phyloP scores from a whole-genome alignment of 1,140 invertebrate genomes.

The Drosophila baimaii region DNA sequence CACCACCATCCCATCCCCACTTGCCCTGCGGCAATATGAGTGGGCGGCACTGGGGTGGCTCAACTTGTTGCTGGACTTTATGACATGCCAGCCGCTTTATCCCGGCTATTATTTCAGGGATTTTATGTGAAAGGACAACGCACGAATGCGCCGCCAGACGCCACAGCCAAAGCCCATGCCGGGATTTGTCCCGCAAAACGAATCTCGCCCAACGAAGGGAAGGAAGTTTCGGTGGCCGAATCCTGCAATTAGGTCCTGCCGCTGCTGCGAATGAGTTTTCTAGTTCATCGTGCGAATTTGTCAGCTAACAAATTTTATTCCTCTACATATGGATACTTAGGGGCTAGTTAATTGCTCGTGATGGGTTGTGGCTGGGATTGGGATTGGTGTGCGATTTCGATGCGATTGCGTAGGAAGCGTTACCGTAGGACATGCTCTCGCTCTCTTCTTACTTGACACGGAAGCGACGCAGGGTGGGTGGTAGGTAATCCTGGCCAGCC shows the following conservation, averaged over 20 bases:
- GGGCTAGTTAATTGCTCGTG: slow-evolving; percentile 46
- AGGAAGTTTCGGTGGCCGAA: slow-evolving; percentile 16
- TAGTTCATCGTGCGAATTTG: slow-evolving; percentile 42
- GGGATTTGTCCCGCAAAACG: slow-evolving; percentile 66
- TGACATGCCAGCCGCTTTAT: slow-evolving; percentile 72
- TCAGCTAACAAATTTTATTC: slow-evolving; percentile 68
- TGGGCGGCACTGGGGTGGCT: slow-evolving; percentile 44
- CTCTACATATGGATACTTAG: slow-evolving; percentile 55
- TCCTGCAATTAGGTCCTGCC: slow-evolving; percentile 54
- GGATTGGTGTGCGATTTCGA: too few relatives aligned
- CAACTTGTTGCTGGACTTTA: slow-evolving; percentile 80
- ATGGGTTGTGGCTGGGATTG: slow-evolving; percentile 33
- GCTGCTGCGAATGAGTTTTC: slow-evolving; percentile 35
- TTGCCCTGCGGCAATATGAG: slow-evolving; percentile 6
- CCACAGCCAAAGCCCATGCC: slow-evolving; percentile 18
- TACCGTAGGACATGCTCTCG: slow-evolving; percentile 35
- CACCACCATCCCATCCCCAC: neutral
- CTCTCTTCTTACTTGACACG: slow-evolving; percentile 59
- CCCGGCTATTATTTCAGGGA: slow-evolving; percentile 81
- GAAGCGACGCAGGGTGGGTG: slow-evolving; percentile 71
- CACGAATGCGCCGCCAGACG: slow-evolving; percentile 54
- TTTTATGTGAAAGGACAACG: slow-evolving; percentile 75
- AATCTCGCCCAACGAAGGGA: slow-evolving; percentile 49
- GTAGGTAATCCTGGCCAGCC: slow-evolving; percentile 65
- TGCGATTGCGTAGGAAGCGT: slow-evolving; percentile 62